phyloP scores from a whole-genome alignment of 2,113 vertebrate genomes.

The Heterotilapia buettikoferi region DNA sequence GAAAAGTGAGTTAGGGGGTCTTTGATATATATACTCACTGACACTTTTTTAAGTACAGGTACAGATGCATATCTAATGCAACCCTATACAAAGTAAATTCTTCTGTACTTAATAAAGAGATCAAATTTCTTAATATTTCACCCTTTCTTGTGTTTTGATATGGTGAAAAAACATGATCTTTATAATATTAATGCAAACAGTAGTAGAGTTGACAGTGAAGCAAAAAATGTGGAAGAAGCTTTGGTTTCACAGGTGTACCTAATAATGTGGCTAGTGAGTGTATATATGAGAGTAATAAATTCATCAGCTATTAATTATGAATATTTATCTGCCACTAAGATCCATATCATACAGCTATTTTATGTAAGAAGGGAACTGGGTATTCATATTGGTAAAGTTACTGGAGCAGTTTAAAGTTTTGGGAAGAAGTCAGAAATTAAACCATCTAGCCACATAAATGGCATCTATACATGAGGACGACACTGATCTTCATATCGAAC shows the following conservation, averaged over 20 bases:
- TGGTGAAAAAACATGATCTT: not conserved
- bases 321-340: not conserved
- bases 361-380: not conserved
- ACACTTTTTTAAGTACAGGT: not conserved
- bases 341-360: not conserved
- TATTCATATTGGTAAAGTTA: not conserved
- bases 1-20: not conserved
- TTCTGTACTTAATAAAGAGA: not conserved
- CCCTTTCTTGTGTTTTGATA: not conserved
- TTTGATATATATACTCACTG: not conserved
- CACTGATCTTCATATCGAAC: not conserved
- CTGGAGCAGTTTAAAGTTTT: not conserved
- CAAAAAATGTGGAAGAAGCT: not conserved
- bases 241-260: not conserved
- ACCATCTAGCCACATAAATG: not conserved
- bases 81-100: not conserved
- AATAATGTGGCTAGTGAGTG: not conserved
- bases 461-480: not conserved
- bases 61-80: not conserved
- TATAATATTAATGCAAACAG: not conserved
- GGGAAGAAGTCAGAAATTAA: not conserved
- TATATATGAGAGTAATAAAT: not conserved
- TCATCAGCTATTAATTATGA: not conserved
- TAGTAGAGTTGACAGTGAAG: not conserved
- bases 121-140: not conserved